Base-by-base conservation (phyloP, 30 jellyfish, hydroid and myxozoan species). In the Pelagia noctiluca region DNA sequence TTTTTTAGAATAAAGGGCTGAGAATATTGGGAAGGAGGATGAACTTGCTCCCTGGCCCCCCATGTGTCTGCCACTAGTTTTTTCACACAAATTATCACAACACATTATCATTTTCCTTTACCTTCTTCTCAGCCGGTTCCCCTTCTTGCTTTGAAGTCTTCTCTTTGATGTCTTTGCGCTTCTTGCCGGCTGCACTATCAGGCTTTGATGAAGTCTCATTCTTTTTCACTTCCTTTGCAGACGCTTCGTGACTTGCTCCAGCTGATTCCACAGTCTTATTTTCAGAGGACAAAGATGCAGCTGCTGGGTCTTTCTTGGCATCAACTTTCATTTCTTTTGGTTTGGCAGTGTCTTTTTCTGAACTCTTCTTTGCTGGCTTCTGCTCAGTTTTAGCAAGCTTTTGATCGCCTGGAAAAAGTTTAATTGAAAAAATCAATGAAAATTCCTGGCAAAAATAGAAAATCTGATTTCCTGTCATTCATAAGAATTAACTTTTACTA, bases 81-180 rank as follows among this genome's bases (percentile, higher is more conserved):
- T n/a, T n/a, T n/a, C n/a, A n/a, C n/a, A n/a, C n/a, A n/a, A n/a
- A n/a, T n/a, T n/a, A n/a, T n/a, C n/a, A n/a, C n/a, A n/a, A n/a
- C n/a, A n/a, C n/a, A n/a, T n/a, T n/a, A 28, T 86, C 88, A 50
- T 38, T 76, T 28, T 75, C 86, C 48, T 53, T 87, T 21, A 24
- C 71, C 33, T 53, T 72, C 62, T 71, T 54, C 24, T 37, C 85
- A 29, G 42, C 54, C 0, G 93, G 80, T 35, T 83, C 86, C 50
- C 86, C 93, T 69, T 87, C 88, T 0, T 54, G 76, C 63, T 69
- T 90, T 28, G 81, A 47, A 2, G 30, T 82, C 28, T 75, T 83
- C 52, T 57, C 90, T 34, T 69, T 63, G 31, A 1, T 57, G 25
- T 83, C 96, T 60, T 88, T 83, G 32, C 85, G 71, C 63, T 80